These are phyloP conservation scores for Suncus etruscus DNA, from an alignment of 2,113 vertebrate species.

Conservation along the genomic window DNA sequence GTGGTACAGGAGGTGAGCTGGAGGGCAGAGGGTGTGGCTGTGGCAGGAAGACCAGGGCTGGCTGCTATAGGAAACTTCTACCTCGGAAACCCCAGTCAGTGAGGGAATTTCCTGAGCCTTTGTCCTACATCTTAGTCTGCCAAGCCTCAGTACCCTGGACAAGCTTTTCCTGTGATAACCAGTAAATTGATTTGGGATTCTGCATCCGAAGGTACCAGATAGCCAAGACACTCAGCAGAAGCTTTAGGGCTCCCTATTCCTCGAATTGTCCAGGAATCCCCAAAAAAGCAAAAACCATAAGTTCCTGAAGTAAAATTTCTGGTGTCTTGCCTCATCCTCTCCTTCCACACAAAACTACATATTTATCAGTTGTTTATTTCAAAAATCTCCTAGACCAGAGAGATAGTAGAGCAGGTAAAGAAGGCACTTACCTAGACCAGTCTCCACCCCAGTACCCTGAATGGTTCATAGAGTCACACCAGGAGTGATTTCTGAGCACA, in stretches of 20 bases:
- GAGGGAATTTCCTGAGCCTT: neutral
- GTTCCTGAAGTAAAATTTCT: no score
- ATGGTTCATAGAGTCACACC: no score
- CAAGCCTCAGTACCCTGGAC: neutral
- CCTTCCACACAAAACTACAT: neutral
- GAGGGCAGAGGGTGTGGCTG: neutral
- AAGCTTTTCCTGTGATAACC: neutral
- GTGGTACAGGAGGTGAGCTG: no score
- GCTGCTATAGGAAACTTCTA: neutral
- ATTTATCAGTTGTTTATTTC: neutral
- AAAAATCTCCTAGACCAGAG: no score
- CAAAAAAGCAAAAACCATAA: neutral
- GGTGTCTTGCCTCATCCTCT: neutral
- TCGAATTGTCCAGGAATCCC: neutral
- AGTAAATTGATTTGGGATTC: neutral
- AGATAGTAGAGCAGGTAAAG: no score
- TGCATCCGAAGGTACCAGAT: neutral
- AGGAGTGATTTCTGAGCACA: no score
- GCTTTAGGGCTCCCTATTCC: neutral
- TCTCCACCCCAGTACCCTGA: no score
- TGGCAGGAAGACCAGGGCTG: accelerated
- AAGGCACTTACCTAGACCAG: no score
- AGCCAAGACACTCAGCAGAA: neutral
- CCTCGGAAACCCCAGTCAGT: neutral
- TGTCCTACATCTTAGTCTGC: neutral